Percentiles rank a stretch among this genome's conserved stretches.
Evolutionary conservation across 2,113 vertebrate species (phyloP).

Genomic region (Ceuthmochares aereus): DNA sequence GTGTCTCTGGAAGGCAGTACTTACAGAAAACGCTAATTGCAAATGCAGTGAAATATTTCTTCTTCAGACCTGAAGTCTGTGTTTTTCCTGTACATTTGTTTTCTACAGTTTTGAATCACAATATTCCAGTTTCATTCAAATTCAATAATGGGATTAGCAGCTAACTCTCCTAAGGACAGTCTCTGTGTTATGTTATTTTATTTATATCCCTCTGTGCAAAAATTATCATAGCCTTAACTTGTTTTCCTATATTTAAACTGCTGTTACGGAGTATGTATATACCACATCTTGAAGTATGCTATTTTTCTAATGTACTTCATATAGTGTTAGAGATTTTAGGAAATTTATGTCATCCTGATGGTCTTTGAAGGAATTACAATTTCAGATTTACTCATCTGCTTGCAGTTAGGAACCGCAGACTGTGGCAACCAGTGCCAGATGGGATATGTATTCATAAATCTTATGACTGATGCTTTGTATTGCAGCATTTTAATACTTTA

Average conservation of each 20-base stretch:
- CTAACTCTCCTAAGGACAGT: not conserved
- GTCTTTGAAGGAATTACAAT: slow-evolving; percentile 36
- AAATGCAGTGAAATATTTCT: not conserved
- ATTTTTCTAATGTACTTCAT: not conserved
- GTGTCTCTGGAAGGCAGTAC: not conserved
- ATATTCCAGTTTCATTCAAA: not conserved
- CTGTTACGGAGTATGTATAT: not conserved
- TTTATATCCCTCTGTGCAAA: not conserved
- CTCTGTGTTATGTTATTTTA: not conserved
- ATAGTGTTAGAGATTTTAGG: not conserved
- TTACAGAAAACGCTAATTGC: not conserved
- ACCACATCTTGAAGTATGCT: not conserved
- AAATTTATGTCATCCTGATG: not conserved
- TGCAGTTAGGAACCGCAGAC: not conserved
- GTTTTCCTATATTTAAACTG: not conserved
- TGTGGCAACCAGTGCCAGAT: not conserved
- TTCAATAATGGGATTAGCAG: not conserved
- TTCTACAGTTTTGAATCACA: not conserved
- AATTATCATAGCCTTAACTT: not conserved
- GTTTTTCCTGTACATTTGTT: not conserved
- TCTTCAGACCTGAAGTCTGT: not conserved
- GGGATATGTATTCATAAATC: not conserved
- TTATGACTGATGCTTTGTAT: not conserved
- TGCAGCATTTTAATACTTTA: slow-evolving; percentile 3
- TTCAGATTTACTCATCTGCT: slow-evolving; percentile 17